A percentile compares a stretch with the other conserved stretches of the same genome.
phyloP scores from a whole-genome alignment of 2,888 invertebrate genomes.

The Leucophenga montana region DNA sequence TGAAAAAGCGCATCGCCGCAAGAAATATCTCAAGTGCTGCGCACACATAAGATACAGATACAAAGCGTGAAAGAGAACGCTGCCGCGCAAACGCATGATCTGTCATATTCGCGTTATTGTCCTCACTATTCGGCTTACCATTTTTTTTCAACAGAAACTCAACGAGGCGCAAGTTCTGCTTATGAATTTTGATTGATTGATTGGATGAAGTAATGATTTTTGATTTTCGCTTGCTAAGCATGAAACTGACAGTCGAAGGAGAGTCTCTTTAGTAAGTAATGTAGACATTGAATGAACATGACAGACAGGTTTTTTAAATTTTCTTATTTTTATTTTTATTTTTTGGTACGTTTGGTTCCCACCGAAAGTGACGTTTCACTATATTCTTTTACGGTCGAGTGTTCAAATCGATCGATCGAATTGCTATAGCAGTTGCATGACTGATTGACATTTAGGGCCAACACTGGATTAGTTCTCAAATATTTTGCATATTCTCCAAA shows the following conservation, averaged over 20 bases:
- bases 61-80: not conserved
- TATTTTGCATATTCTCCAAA: slow-evolving; percentile 17
- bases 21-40: slow-evolving; percentile 25
- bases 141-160: slow-evolving; percentile 30
- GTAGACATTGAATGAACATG: slow-evolving; percentile 9
- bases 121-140: slow-evolving; percentile 44
- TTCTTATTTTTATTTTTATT: not conserved
- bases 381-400: not conserved
- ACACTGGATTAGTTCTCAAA: not conserved
- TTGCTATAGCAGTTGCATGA: not conserved
- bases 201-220: slow-evolving; percentile 62
- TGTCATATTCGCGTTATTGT: slow-evolving; percentile 56
- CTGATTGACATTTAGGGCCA: slow-evolving; percentile 22
- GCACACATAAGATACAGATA: slow-evolving; percentile 31
- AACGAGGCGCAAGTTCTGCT: slow-evolving; percentile 31
- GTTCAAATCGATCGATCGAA: not conserved
- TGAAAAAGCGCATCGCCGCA: not conserved
- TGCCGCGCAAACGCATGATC: slow-evolving; percentile 42
- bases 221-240: slow-evolving; percentile 45
- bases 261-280: slow-evolving; percentile 1
- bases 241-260: not conserved
- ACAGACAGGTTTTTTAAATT: slow-evolving; percentile 7
- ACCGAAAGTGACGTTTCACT: slow-evolving; percentile 22
- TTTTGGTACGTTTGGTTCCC: not conserved
- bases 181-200: slow-evolving; percentile 58